A percentile compares a stretch with the other conserved stretches of the same genome.
Conservation (phyloP, 2,797 vertebrate species). For the Prunella strophiata region DNA sequence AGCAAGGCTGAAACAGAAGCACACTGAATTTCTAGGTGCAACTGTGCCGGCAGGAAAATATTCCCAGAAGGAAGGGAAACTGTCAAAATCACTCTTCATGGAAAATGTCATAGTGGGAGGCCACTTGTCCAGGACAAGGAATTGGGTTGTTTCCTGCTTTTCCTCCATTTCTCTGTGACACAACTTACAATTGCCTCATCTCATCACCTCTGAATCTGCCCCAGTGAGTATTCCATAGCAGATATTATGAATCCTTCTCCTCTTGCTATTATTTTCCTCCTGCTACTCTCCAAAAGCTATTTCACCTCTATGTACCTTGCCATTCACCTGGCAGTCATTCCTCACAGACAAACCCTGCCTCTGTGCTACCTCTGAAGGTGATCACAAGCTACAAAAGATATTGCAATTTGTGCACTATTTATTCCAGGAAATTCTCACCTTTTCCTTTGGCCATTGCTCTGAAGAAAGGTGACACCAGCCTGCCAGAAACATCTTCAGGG, state of each 20-base stretch:
- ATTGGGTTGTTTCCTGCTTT: background rate
- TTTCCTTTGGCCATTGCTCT: constrained; percentile 62
- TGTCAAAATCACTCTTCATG: background rate
- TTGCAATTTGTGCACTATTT: background rate
- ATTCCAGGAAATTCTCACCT: background rate
- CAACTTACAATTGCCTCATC: background rate
- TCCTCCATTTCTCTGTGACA: background rate
- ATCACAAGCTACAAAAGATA: background rate
- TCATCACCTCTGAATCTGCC: background rate
- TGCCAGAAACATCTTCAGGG: constrained; percentile 61
- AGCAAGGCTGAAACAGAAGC: background rate
- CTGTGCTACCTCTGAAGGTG: background rate
- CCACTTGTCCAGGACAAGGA: background rate
- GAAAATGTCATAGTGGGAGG: background rate
- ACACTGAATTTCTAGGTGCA: background rate
- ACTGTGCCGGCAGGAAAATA: background rate
- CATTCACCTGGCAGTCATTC: background rate
- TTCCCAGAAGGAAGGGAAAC: background rate
- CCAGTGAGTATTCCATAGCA: background rate
- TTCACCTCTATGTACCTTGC: background rate
- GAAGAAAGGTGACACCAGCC: constrained; percentile 54
- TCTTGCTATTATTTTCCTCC: background rate
- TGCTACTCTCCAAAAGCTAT: background rate
- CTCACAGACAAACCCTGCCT: background rate
- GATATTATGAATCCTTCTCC: background rate